These are phyloP conservation scores for Myotis vivesi DNA, from an alignment of 2,797 vertebrate species.

Conservation along the genomic window DNA sequence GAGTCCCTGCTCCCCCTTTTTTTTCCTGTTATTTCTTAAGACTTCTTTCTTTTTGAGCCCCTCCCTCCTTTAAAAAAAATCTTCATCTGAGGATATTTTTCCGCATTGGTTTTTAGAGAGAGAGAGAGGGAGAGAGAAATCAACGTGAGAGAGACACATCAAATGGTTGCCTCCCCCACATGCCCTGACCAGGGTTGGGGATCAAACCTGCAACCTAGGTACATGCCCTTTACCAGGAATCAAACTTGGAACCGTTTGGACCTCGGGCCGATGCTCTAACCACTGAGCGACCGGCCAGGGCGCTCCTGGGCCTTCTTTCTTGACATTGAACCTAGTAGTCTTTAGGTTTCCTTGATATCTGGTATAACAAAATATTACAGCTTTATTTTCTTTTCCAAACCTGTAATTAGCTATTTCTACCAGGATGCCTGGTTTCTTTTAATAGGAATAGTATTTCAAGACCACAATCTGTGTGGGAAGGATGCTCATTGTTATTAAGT, in stretches of 20 bases:
- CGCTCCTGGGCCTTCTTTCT: not conserved
- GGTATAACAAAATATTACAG: not conserved
- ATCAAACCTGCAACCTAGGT: not conserved
- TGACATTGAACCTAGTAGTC: not conserved
- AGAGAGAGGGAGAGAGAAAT: not conserved
- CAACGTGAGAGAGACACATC: not conserved
- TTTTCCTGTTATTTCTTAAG: no score
- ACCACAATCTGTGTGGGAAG: not conserved
- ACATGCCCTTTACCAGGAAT: not conserved
- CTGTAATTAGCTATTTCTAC: not conserved
- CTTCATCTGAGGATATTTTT: not conserved
- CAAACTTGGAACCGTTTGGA: not conserved
- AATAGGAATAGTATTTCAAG: not conserved
- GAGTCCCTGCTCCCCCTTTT: not conserved
- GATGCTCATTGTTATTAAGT: not conserved
- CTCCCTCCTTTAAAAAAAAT: not conserved
- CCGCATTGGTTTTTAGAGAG: not conserved
- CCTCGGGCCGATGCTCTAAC: not conserved
- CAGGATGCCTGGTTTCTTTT: not conserved
- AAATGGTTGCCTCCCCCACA: not conserved
- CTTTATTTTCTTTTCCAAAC: slow-evolving; percentile 16
- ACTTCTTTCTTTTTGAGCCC: no score
- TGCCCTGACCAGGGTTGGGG: not conserved
- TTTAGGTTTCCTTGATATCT: slow-evolving; percentile 12
- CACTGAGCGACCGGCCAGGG: not conserved